Percentiles rank a stretch among this genome's conserved stretches.
Evolutionary conservation across 2,113 vertebrate species (phyloP).

Genomic region (Clupea harengus): DNA sequence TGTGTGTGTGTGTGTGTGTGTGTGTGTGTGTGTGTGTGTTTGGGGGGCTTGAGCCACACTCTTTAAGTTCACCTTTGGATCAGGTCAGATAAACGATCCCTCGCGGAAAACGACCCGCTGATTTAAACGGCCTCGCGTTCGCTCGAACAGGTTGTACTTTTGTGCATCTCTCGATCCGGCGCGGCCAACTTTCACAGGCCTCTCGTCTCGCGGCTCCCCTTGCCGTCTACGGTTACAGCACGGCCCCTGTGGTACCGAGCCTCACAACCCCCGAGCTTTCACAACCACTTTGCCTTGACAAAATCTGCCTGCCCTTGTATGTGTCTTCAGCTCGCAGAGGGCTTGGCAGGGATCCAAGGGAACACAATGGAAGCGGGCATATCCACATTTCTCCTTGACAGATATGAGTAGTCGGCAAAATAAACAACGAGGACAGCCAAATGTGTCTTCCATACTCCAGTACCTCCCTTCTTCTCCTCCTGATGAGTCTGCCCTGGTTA

Average conservation of each 20-base stretch:
- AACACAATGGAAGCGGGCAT: constrained; percentile 37
- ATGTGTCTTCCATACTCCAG: constrained; percentile 46
- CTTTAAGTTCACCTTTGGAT: neutral
- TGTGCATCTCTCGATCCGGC: neutral
- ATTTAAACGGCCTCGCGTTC: neutral
- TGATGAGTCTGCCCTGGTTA: constrained; percentile 24
- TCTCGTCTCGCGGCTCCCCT: neutral
- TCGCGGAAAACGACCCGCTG: neutral
- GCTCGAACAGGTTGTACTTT: neutral
- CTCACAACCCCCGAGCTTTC: constrained; percentile 42
- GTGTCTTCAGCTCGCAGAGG: constrained; percentile 22
- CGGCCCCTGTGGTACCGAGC: neutral
- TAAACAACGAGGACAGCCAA: constrained; percentile 43
- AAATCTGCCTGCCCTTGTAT: constrained; percentile 46
- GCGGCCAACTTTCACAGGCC: neutral
- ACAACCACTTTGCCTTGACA: constrained; percentile 38
- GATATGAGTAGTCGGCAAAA: constrained; percentile 49
- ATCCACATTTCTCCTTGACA: constrained; percentile 53
- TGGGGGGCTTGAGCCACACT: neutral
- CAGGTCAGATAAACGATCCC: neutral
- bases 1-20: neutral
- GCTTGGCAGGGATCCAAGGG: constrained; percentile 52
- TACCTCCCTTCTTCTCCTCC: constrained; percentile 38
- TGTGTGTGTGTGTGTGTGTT: neutral
- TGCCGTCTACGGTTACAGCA: neutral